Conservation (phyloP, 2,888 invertebrate species). For the Scaptomyza parva region DNA sequence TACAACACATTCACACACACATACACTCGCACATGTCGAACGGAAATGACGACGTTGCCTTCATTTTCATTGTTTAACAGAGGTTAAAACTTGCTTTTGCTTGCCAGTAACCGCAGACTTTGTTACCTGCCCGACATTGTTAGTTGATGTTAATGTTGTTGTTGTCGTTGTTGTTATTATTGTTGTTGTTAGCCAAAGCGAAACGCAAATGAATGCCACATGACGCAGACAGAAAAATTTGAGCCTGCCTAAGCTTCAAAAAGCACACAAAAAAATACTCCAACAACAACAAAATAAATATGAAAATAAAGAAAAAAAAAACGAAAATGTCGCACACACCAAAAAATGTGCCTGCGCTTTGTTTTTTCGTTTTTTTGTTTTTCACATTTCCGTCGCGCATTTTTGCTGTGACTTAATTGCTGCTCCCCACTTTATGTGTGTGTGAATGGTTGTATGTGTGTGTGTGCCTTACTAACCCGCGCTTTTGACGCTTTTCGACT, state of each 20-base stretch:
- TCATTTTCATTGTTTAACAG: conserved; percentile 62
- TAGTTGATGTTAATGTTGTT: conserved; percentile 17
- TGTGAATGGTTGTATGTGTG: conserved; percentile 11
- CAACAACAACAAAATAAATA: too few species aligned
- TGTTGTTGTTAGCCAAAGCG: conserved; percentile 38
- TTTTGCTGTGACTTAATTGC: conserved; percentile 76
- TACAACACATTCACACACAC: background rate
- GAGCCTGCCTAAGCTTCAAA: conserved; percentile 55
- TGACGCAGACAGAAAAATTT: conserved; percentile 71
- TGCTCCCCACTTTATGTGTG: conserved; percentile 22
- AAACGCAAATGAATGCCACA: conserved; percentile 71
- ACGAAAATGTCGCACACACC: conserved; percentile 50
- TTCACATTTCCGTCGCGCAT: conserved; percentile 73
- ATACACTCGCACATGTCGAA: conserved; percentile 43
- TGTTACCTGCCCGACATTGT: conserved; percentile 33
- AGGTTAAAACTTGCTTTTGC: conserved; percentile 64
- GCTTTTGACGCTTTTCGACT: conserved; percentile 75
- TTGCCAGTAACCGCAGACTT: conserved; percentile 56
- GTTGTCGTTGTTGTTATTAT: conserved; percentile 17
- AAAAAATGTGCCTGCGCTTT: conserved; percentile 64
- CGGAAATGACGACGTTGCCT: conserved; percentile 72
- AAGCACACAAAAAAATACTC: conserved; percentile 19
- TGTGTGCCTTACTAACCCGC: conserved; percentile 55
- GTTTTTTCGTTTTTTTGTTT: conserved; percentile 50
- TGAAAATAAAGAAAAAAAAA: too few species aligned